Percentiles rank a stretch among this genome's conserved stretches.
Conservation (phyloP, 2,113 vertebrate species). For the Eretmochelys imbricata region DNA sequence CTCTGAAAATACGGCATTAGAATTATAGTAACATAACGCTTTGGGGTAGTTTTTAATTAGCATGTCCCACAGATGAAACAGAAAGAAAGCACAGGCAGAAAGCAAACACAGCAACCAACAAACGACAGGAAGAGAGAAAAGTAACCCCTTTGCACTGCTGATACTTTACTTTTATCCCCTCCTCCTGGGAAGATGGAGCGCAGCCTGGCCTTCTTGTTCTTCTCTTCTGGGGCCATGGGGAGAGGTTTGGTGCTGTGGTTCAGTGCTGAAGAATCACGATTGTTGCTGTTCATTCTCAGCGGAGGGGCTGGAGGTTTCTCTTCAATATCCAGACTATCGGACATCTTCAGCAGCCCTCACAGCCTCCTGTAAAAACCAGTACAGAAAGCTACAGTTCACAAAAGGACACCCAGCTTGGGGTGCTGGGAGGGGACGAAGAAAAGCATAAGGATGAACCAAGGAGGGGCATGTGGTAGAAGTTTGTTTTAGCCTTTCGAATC, state of each 20-base stretch:
- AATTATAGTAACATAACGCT: constrained; percentile 37
- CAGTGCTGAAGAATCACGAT: constrained; percentile 92
- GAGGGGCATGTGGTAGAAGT: background rate
- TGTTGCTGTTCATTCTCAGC: constrained; percentile 99
- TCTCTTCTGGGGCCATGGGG: constrained; percentile 99
- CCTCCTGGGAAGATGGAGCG: constrained; percentile 99
- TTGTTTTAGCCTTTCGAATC: background rate
- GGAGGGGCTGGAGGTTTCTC: constrained; percentile 98
- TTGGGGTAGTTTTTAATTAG: background rate
- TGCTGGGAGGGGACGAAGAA: background rate
- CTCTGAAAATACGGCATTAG: constrained; percentile 34
- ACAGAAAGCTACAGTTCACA: background rate
- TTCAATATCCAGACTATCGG: constrained; percentile 96
- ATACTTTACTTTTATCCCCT: constrained; percentile 97
- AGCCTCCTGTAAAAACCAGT: constrained; percentile 80
- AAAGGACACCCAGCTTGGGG: background rate
- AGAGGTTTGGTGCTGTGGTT: constrained; percentile 97
- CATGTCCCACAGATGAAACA: background rate
- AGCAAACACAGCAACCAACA: background rate
- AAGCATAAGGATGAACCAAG: background rate
- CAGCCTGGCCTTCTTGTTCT: constrained; percentile 98
- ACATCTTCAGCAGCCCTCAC: constrained; percentile 96
- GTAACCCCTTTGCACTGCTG: constrained; percentile 37
- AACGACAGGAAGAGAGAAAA: background rate
- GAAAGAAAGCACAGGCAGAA: background rate